These are phyloP conservation scores for Leptura quadrifasciata DNA, from an alignment of 2,888 invertebrate species.

Conservation along the genomic window DNA sequence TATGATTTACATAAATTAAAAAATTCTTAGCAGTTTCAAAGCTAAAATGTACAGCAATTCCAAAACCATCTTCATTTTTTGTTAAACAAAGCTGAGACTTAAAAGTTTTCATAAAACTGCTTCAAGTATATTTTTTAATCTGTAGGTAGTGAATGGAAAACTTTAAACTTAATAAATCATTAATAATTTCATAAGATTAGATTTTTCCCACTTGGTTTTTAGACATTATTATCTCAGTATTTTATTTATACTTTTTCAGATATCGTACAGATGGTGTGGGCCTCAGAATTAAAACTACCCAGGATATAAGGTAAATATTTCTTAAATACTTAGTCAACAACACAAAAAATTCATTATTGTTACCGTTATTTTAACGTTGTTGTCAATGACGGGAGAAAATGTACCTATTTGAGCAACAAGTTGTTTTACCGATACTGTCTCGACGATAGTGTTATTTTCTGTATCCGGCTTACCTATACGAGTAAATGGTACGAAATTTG, in stretches of 20 bases:
- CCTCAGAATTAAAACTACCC: constrained; percentile 47
- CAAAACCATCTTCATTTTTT: not conserved
- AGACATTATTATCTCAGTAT: too few species aligned
- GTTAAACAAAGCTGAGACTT: not conserved
- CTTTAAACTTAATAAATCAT: too few species aligned
- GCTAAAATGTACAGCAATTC: not conserved
- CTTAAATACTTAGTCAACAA: not conserved
- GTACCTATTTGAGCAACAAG: too few species aligned
- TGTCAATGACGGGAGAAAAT: too few species aligned
- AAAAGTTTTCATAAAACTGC: not conserved
- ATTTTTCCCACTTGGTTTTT: too few species aligned
- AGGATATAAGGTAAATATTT: constrained; percentile 45
- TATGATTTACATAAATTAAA: not conserved
- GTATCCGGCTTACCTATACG: too few species aligned
- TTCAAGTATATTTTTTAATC: not conserved
- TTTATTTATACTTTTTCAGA: constrained; percentile 43
- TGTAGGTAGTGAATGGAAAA: not conserved
- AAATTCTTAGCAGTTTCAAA: not conserved
- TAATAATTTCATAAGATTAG: too few species aligned
- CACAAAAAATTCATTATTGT: too few species aligned
- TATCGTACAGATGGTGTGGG: constrained; percentile 52
- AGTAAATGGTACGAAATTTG: too few species aligned
- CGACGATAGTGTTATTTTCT: too few species aligned
- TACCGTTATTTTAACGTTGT: too few species aligned
- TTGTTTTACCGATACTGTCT: too few species aligned